Evolutionary conservation across 2,113 vertebrate species (phyloP).

Genomic region (Malurus melanocephalus): DNA sequence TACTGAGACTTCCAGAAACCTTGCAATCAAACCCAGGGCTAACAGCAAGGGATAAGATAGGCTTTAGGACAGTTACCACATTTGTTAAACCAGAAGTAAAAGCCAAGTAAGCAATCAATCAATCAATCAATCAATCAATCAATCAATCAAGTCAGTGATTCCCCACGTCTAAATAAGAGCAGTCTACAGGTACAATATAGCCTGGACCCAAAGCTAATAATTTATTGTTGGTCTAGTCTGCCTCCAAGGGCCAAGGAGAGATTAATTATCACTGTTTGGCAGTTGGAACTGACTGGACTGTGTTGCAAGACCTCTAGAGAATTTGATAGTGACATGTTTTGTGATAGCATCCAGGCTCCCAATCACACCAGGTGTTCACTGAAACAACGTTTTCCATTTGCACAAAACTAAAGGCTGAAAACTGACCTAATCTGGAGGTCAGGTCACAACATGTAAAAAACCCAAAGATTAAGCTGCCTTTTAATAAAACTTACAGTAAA

Average conservation of each 20-base stretch:
- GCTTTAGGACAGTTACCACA: not conserved
- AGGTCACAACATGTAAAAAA: not conserved
- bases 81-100: not conserved
- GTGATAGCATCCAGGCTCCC: not conserved
- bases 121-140: accelerated
- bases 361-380: not conserved
- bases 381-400: not conserved
- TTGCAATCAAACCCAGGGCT: not conserved
- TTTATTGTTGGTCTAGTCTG: not conserved
- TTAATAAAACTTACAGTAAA: not conserved
- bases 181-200: not conserved
- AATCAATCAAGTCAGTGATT: accelerated
- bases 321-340: not conserved
- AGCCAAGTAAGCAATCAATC: not conserved
- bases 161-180: not conserved
- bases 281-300: not conserved
- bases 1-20: not conserved
- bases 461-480: not conserved
- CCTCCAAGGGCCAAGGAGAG: not conserved
- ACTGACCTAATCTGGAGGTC: not conserved
- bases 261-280: not conserved
- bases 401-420: not conserved
- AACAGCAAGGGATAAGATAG: not conserved
- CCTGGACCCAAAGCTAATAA: not conserved
- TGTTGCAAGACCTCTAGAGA: accelerated